Evolutionary conservation across 2,888 invertebrate species (phyloP).

Genomic region (Nomada ruficornis): DNA sequence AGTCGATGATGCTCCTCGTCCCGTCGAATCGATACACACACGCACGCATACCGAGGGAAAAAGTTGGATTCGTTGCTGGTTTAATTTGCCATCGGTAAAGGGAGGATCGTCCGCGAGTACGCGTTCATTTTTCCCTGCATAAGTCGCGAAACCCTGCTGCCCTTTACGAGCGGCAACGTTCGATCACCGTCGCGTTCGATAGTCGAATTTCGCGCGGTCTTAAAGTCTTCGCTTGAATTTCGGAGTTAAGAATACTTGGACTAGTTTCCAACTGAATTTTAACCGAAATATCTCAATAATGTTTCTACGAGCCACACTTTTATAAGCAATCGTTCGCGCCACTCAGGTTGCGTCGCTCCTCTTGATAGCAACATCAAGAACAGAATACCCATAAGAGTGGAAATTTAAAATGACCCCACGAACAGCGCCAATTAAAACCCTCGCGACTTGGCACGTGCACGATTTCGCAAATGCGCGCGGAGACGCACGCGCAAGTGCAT

Average conservation of each 20-base stretch:
- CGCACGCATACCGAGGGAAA: neutral
- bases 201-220: neutral
- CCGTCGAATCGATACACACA: slow-evolving; percentile 12
- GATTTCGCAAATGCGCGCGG: slow-evolving; percentile 38
- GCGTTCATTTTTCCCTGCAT: slow-evolving; percentile 5
- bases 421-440: slow-evolving; percentile 37
- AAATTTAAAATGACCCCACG: slow-evolving; percentile 5
- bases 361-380: no score
- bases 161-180: neutral
- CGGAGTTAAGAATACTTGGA: no score
- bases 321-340: no score
- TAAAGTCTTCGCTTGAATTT: neutral
- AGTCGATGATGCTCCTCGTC: slow-evolving; percentile 48
- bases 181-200: slow-evolving; percentile 27
- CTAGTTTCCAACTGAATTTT: no score
- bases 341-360: no score
- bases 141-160: neutral
- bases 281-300: no score
- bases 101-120: slow-evolving; percentile 6
- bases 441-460: slow-evolving; percentile 55
- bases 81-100: slow-evolving; percentile 34
- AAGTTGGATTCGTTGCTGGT: neutral
- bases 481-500: slow-evolving; percentile 55
- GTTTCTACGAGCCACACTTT: no score
- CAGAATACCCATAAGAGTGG: neutral